Evolutionary conservation across 2,888 invertebrate genomes (phyloP).

Genomic region (Oegoconia quadripuncta): DNA sequence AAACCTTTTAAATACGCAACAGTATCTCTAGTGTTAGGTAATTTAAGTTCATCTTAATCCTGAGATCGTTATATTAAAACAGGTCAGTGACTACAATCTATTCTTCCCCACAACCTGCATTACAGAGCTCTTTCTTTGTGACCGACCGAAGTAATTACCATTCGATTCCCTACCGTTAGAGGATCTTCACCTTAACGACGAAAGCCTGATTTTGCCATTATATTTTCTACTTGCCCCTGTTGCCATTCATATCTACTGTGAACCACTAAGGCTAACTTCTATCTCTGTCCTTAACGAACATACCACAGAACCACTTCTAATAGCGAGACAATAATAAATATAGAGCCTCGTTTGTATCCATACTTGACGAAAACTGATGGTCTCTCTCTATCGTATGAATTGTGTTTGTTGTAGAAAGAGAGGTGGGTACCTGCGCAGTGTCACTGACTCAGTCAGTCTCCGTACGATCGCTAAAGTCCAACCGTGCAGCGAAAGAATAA

Average conservation of each 20-base stretch:
- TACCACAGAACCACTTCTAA: constrained; percentile 29
- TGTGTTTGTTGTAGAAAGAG: constrained; percentile 39
- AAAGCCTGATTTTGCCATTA: constrained; percentile 69
- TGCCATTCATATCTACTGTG: constrained; percentile 51
- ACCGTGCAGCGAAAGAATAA: constrained; percentile 22
- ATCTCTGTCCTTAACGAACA: constrained; percentile 37
- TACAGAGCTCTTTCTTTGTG: no score
- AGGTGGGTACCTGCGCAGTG: constrained; percentile 60
- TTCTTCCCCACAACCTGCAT: no score
- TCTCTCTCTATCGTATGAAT: constrained; percentile 34
- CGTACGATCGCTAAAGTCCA: constrained; percentile 42
- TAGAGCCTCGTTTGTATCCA: background rate
- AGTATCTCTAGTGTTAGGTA: no score
- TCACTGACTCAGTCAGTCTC: constrained; percentile 69
- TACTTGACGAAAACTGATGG: constrained; percentile 54
- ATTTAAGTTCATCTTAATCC: no score
- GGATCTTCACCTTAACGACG: constrained; percentile 51
- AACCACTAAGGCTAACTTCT: constrained; percentile 52
- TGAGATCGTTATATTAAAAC: no score
- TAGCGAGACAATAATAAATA: constrained; percentile 36
- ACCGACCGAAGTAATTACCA: no score
- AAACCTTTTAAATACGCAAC: no score
- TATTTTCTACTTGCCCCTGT: constrained; percentile 57
- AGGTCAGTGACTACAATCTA: no score
- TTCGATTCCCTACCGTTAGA: background rate